phyloP scores from a whole-genome alignment of 2,113 vertebrate genomes.

The Tiliqua scincoides region DNA sequence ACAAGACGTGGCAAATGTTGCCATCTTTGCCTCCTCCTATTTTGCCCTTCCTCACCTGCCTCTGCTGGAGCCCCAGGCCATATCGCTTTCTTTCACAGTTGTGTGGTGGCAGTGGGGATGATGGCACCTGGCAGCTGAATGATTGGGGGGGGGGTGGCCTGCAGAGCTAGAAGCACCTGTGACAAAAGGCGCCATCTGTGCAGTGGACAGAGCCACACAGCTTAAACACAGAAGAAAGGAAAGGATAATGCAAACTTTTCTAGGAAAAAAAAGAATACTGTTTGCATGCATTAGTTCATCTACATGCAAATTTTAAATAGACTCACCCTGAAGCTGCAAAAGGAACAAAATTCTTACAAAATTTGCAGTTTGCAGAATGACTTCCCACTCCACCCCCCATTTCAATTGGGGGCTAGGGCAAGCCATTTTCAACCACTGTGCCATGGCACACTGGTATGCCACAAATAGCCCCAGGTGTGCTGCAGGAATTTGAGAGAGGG shows the following conservation, averaged over 20 bases:
- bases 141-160: neutral
- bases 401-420: too few relatives aligned
- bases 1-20: neutral
- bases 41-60: rapidly evolving
- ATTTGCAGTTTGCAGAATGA: neutral
- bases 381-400: neutral
- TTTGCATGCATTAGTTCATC: neutral
- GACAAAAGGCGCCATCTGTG: neutral
- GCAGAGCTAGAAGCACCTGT: neutral
- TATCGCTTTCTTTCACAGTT: neutral
- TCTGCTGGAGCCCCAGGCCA: neutral
- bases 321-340: neutral
- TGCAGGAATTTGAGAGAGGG: too few relatives aligned
- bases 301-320: neutral
- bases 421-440: too few relatives aligned
- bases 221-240: neutral
- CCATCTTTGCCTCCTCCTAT: neutral
- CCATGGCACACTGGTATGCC: too few relatives aligned
- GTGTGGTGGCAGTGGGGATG: neutral
- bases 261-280: neutral
- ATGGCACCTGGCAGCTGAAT: neutral
- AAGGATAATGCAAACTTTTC: neutral
- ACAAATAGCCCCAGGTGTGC: too few relatives aligned
- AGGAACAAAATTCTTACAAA: neutral
- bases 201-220: too few relatives aligned